Percentiles rank a stretch among this genome's conserved stretches.
phyloP scores from a whole-genome alignment of 2,113 vertebrate species.

The Microcebus murinus region DNA sequence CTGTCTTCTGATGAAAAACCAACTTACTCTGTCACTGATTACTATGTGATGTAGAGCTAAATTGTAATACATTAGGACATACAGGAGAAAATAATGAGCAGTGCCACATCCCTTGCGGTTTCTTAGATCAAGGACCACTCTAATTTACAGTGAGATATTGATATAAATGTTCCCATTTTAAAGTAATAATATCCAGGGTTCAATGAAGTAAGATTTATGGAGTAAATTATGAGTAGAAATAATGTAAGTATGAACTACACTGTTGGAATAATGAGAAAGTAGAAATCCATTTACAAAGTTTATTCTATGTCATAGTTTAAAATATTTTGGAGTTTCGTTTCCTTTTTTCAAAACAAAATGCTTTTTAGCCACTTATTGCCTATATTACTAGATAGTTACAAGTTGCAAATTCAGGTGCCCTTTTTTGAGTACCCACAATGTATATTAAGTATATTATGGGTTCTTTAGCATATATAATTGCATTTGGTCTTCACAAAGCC shows the following conservation, averaged over 20 bases:
- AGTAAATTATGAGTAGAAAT: slow-evolving; percentile 8
- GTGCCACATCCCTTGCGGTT: background rate
- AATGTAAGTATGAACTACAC: background rate
- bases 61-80: background rate
- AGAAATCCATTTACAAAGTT: background rate
- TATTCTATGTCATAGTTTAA: background rate
- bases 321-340: background rate
- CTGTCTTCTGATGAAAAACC: background rate
- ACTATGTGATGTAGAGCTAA: background rate
- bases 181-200: background rate
- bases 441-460: background rate
- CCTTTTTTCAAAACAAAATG: background rate
- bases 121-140: background rate
- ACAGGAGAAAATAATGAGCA: background rate
- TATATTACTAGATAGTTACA: background rate
- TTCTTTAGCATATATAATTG: background rate
- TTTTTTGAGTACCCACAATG: background rate
- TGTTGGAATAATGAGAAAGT: background rate
- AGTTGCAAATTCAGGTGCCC: background rate
- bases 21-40: background rate
- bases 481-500: background rate
- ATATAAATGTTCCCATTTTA: background rate
- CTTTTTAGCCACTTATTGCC: background rate
- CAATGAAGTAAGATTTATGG: background rate
- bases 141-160: background rate